phyloP scores from a whole-genome alignment of 1,140 invertebrate genomes.

The Diabrotica undecimpunctata region DNA sequence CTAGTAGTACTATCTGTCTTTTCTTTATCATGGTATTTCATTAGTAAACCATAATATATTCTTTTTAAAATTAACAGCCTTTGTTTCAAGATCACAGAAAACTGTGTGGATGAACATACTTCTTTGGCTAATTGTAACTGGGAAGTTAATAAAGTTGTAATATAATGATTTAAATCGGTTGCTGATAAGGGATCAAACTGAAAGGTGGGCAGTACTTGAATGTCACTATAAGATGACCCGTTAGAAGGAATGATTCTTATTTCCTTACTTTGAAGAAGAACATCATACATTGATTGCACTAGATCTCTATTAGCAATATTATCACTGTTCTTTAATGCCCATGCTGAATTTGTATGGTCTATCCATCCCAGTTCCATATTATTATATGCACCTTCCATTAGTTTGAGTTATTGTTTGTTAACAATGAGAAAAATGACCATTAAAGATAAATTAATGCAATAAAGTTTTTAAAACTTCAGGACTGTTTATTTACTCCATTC shows the following conservation, averaged over 20 bases:
- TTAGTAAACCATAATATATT: slow-evolving; percentile 57
- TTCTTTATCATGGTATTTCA: slow-evolving; percentile 55
- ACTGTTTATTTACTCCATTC: slow-evolving; percentile 2
- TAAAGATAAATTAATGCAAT: too few species aligned
- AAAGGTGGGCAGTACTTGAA: slow-evolving; percentile 49
- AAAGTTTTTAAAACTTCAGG: background rate
- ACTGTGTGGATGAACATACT: slow-evolving; percentile 55
- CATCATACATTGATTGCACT: slow-evolving; percentile 54
- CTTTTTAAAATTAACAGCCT: slow-evolving; percentile 58
- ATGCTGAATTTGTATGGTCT: slow-evolving; percentile 56
- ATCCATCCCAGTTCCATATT: slow-evolving; percentile 52
- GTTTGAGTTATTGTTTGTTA: background rate
- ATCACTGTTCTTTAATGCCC: slow-evolving; percentile 59
- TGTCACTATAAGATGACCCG: slow-evolving; percentile 40
- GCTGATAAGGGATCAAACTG: slow-evolving; percentile 49
- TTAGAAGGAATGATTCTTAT: slow-evolving; percentile 41
- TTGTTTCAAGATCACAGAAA: slow-evolving; percentile 55
- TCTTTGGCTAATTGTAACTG: slow-evolving; percentile 56
- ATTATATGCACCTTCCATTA: slow-evolving; percentile 32
- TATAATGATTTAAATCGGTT: slow-evolving; percentile 55
- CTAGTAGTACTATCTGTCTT: slow-evolving; percentile 32
- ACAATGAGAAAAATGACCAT: too few species aligned
- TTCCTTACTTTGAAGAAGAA: slow-evolving; percentile 55
- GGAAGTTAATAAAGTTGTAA: slow-evolving; percentile 51
- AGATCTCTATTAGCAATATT: slow-evolving; percentile 53